Percentiles rank a stretch among this genome's conserved stretches.
Conservation (phyloP, 2,113 vertebrate species). For the Poicephalus meyeri region DNA sequence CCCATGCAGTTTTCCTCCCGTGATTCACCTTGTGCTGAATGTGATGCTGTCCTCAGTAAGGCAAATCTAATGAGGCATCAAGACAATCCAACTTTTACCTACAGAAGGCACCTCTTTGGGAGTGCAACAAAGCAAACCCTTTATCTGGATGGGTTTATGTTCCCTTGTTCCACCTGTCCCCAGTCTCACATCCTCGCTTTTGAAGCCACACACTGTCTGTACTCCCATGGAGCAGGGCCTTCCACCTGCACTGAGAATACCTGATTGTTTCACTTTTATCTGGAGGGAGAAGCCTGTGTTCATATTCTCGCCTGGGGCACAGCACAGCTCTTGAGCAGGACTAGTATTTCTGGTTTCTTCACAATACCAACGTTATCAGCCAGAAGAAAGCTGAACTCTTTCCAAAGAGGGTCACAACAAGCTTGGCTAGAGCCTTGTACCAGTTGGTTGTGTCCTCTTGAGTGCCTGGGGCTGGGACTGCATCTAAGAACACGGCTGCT, state of each 20-base stretch:
- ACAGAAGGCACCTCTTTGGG: not conserved
- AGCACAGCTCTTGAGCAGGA: not conserved
- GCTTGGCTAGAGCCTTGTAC: not conserved
- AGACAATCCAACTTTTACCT: not conserved
- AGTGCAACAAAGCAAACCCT: not conserved
- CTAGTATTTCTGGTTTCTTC: constrained; percentile 62
- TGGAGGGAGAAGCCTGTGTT: constrained; percentile 13
- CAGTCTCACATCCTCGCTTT: rapidly evolving
- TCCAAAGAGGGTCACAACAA: not conserved
- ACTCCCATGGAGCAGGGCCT: not conserved
- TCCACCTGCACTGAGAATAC: not conserved
- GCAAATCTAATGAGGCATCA: not conserved
- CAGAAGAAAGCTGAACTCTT: not conserved
- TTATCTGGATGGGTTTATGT: not conserved
- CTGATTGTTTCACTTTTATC: not conserved
- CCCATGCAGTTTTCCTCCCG: not conserved
- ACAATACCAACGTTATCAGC: constrained; percentile 16
- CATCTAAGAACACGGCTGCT: not conserved
- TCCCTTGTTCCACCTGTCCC: not conserved
- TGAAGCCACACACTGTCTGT: not conserved
- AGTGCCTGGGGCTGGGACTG: not conserved
- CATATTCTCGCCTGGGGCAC: not conserved
- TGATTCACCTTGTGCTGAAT: not conserved
- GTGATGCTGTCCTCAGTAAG: not conserved
- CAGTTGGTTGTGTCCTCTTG: not conserved